Conservation (phyloP, 2,888 invertebrate species). For the Leptinotarsa juncta region DNA sequence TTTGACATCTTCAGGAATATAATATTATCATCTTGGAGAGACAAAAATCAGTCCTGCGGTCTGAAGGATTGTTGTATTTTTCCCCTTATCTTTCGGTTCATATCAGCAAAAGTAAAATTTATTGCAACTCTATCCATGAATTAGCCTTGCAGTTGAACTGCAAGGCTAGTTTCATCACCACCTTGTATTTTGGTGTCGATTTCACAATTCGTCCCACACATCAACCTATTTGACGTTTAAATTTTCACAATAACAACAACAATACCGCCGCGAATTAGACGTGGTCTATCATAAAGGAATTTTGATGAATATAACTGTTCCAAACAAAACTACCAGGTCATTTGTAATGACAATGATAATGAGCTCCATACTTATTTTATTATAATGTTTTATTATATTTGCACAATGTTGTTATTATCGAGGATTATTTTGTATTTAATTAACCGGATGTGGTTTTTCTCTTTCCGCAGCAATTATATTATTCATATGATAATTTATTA, state of each 20-base stretch:
- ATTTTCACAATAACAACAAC: conserved; percentile 26
- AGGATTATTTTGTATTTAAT: conserved; percentile 46
- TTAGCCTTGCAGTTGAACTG: no score
- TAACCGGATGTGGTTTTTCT: conserved; percentile 52
- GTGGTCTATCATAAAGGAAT: conserved; percentile 23
- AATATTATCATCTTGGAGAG: no score
- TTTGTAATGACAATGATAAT: conserved; percentile 43
- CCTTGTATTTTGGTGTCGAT: neutral
- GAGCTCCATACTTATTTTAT: conserved; percentile 42
- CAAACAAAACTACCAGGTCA: conserved; percentile 38
- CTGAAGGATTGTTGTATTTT: no score
- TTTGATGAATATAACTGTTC: conserved; percentile 31
- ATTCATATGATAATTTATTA: conserved; percentile 52
- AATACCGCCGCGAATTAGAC: conserved; percentile 26
- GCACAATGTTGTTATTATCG: conserved; percentile 46
- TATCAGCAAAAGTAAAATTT: no score
- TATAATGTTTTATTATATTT: conserved; percentile 47
- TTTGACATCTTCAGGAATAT: no score
- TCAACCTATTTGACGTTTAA: neutral
- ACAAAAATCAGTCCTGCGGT: no score
- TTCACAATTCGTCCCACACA: neutral
- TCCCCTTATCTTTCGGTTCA: no score
- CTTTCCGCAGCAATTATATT: conserved; percentile 49
- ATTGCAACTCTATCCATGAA: no score
- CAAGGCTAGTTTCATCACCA: neutral